These are phyloP conservation scores for Eueremaeus valkanovi DNA, from an alignment of 2,888 invertebrate species.

Conservation along the genomic window DNA sequence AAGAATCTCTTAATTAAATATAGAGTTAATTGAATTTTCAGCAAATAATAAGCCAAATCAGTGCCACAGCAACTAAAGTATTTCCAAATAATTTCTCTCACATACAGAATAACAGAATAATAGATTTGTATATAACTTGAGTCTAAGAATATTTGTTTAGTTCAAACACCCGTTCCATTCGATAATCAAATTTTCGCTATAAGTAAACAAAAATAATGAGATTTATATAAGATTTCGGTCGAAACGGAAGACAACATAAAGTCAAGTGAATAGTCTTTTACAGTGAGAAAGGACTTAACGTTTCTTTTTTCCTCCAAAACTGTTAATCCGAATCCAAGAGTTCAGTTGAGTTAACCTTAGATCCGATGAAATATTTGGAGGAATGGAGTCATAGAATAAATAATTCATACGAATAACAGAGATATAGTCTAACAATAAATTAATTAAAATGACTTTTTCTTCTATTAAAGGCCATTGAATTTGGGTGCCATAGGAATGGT, in stretches of 20 bases:
- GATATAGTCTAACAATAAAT: constrained; percentile 7
- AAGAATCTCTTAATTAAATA: no score
- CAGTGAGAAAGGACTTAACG: background rate
- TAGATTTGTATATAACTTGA: no score
- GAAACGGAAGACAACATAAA: background rate
- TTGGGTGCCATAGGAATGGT: constrained; percentile 39
- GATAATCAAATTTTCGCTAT: background rate
- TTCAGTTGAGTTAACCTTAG: no score
- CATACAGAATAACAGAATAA: no score
- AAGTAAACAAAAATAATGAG: constrained; percentile 30
- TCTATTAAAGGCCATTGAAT: constrained; percentile 30
- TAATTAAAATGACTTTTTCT: constrained; percentile 16
- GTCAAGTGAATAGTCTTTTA: background rate
- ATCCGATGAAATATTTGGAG: no score
- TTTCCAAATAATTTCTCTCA: no score
- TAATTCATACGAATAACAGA: background rate
- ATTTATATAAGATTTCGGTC: constrained; percentile 18
- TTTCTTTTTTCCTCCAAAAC: no score
- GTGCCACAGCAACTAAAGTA: no score
- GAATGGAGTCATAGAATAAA: constrained; percentile 16
- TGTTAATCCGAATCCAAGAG: no score
- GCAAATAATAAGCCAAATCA: no score
- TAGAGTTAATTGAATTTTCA: no score
- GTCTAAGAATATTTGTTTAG: no score
- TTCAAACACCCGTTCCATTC: background rate